phyloP scores from a whole-genome alignment of 1,140 invertebrate species.

The Aphis craccivora region DNA sequence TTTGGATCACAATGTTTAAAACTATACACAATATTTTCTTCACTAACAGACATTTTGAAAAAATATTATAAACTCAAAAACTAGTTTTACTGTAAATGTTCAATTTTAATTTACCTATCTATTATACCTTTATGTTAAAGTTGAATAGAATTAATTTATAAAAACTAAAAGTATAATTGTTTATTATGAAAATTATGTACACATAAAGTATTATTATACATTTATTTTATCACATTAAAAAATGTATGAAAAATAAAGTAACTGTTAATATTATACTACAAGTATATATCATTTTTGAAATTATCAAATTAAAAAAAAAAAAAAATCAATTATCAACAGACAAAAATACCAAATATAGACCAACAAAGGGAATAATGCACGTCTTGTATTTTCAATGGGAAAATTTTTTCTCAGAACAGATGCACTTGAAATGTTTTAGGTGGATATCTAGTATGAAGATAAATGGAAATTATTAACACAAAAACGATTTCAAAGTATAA shows the following conservation, averaged over 20 bases:
- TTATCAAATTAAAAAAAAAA: neutral
- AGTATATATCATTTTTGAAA: neutral
- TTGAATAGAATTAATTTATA: neutral
- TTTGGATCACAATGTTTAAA: neutral
- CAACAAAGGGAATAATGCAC: neutral
- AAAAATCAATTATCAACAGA: neutral
- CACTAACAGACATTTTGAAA: neutral
- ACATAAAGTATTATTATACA: neutral
- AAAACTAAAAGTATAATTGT: neutral
- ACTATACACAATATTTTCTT: neutral
- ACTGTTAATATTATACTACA: neutral
- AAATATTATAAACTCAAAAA: neutral
- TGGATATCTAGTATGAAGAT: neutral
- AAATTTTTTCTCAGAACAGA: slow-evolving; percentile 2
- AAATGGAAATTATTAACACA: neutral
- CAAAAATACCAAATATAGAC: neutral
- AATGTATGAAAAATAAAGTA: neutral
- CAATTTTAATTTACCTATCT: neutral
- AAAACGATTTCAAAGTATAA: neutral
- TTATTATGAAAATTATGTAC: neutral
- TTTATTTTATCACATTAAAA: neutral
- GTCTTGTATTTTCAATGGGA: neutral
- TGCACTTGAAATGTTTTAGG: neutral
- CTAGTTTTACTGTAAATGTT: neutral
- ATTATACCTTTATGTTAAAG: neutral